Base-by-base conservation (phyloP, 2,797 vertebrate species). In the Tympanoctomys barrerae region DNA sequence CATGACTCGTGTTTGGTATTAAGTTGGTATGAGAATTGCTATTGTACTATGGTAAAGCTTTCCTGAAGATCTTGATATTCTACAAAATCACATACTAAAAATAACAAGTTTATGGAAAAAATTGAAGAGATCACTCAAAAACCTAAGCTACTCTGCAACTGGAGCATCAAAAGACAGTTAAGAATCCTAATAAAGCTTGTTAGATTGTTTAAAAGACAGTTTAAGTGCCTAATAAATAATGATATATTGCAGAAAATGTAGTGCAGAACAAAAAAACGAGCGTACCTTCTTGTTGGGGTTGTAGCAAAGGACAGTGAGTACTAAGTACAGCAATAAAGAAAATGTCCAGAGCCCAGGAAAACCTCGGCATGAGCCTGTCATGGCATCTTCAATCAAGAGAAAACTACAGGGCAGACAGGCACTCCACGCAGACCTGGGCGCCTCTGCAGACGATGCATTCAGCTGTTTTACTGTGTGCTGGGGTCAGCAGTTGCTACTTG, bases 161-260 rank as follows among this genome's bases (percentile, higher is more conserved):
- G 78, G 71, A 91, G 8, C 26, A 75, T 4, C 66, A 92, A 81
- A 94, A 91, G n/a, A 28, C 26, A 82, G 16, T 33, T 33, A 90
- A 77, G 14, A 92, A 90, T 61, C 31, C 83, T 91, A 57, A 92
- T 89, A 96, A 94, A 95, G 39, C 46, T 49, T 70, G 70, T 39
- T 42, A 31, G 39, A 80, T 57, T 22, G 88, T 91, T 89, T 95
- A 96, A 94, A 91, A 93, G 84, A 91, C 86, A 95, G 49, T 61
- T 97, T 89, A 73, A 95, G 73, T 39, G 46, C 62, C 54, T 84
- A 94, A 59, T 91, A 95, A 93, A 94, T 94, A 94, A 94, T 95
- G 81, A 90, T 36, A 36, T 52, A 78, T 84, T 90, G 36, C 10
- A 57, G 36, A 52, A 90, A 89, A 91, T 78, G 81, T 13, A 73